phyloP scores from a whole-genome alignment of 2,113 vertebrate genomes.

The Cyprinodon tularosa region DNA sequence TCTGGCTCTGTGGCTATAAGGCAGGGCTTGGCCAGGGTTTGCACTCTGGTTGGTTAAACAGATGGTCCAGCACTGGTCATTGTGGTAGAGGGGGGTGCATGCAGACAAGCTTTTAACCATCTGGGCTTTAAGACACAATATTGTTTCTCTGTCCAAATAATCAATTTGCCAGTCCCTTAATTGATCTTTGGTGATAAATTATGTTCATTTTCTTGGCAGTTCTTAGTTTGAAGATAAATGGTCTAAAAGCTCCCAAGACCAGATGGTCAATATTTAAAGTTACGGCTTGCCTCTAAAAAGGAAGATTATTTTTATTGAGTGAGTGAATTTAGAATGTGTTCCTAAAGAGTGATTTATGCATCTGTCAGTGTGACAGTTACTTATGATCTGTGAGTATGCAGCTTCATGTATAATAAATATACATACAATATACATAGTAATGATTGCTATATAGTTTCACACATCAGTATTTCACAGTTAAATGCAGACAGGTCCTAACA shows the following conservation, averaged over 20 bases:
- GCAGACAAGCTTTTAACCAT: conserved; percentile 58
- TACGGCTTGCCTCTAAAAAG: background rate
- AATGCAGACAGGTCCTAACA: background rate
- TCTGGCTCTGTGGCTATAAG: conserved; percentile 19
- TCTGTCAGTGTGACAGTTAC: background rate
- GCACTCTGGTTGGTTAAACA: conserved; percentile 56
- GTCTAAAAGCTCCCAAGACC: background rate
- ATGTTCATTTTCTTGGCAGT: conserved; percentile 9
- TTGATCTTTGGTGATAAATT: conserved; percentile 1
- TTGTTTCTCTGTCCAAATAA: conserved; percentile 8
- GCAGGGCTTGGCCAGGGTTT: conserved; percentile 34
- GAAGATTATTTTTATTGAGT: background rate
- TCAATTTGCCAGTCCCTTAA: conserved; percentile 12
- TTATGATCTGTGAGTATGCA: background rate
- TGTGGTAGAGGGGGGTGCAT: conserved; percentile 20
- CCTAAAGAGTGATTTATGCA: background rate
- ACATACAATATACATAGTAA: background rate
- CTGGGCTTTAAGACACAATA: conserved; percentile 42
- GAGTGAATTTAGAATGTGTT: background rate
- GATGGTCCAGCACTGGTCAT: conserved; percentile 59
- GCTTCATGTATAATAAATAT: background rate
- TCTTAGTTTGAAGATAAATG: conserved; percentile 2
- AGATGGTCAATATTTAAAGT: background rate
- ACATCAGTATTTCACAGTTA: background rate
- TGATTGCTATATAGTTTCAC: no score